Conservation (phyloP, 2,888 invertebrate species). For the Drosophila koepferae region DNA sequence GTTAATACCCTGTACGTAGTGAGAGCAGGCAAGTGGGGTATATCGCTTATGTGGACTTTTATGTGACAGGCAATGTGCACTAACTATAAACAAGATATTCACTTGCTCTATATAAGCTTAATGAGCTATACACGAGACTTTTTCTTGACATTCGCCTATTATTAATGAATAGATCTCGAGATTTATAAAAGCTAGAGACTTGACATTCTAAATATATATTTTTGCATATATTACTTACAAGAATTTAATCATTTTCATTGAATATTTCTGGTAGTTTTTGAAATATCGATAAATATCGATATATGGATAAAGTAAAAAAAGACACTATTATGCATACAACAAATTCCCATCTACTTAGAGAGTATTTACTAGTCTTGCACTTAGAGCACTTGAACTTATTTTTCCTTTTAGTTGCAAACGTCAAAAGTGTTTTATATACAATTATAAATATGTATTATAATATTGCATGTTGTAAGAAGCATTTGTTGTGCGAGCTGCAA, state of each 20-base stretch:
- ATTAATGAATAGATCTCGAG: background rate
- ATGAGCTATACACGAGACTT: too few species aligned
- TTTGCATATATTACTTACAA: background rate
- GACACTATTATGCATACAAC: too few species aligned
- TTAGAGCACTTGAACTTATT: background rate
- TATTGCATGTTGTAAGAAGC: background rate
- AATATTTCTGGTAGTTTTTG: background rate
- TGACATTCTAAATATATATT: too few species aligned
- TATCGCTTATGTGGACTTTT: accelerated
- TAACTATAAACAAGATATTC: too few species aligned
- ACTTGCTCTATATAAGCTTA: too few species aligned
- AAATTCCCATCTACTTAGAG: background rate
- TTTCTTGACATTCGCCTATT: too few species aligned
- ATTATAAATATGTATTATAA: background rate
- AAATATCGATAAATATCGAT: background rate
- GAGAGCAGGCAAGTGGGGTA: background rate
- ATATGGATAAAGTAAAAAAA: too few species aligned
- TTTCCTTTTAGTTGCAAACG: constrained; percentile 3
- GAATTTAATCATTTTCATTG: background rate
- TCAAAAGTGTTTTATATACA: background rate
- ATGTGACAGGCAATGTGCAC: background rate
- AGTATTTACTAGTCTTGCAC: background rate
- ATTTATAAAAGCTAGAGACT: background rate
- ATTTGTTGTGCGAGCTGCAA: background rate
- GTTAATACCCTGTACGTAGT: background rate